Evolutionary conservation across 2,888 invertebrate genomes (phyloP).

Genomic region (Drosophila peninsularis): DNA sequence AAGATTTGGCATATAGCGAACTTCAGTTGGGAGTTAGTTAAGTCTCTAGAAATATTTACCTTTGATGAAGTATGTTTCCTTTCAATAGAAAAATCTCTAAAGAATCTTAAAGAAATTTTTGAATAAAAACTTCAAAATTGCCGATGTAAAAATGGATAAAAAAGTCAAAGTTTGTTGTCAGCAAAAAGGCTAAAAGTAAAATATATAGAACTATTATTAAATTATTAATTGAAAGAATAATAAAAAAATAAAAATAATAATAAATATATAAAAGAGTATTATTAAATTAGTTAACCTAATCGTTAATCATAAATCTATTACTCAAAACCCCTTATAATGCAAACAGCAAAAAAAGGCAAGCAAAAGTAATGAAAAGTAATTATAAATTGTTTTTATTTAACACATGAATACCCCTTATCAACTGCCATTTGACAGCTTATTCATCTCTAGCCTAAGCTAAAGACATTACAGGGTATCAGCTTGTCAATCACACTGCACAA

Average conservation of each 20-base stretch:
- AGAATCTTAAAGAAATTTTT: no score
- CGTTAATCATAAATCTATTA: background rate
- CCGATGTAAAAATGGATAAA: no score
- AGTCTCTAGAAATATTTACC: no score
- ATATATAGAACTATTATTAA: no score
- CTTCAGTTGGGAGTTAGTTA: background rate
- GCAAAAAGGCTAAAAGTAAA: no score
- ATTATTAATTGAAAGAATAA: no score
- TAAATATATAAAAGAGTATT: background rate
- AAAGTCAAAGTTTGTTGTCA: no score
- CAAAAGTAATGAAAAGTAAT: background rate
- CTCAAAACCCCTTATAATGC: background rate
- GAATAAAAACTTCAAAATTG: no score
- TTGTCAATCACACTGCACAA: background rate
- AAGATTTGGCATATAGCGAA: background rate
- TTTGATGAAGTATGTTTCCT: no score
- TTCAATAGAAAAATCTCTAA: no score
- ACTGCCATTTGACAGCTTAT: background rate
- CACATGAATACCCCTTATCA: background rate
- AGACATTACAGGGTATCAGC: background rate
- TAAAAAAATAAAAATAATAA: no score
- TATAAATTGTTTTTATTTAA: no score
- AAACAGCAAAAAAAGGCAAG: background rate
- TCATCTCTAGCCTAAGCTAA: background rate
- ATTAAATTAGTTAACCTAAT: background rate